Conservation (phyloP, 2,113 vertebrate species). For the Pholis gunnellus region DNA sequence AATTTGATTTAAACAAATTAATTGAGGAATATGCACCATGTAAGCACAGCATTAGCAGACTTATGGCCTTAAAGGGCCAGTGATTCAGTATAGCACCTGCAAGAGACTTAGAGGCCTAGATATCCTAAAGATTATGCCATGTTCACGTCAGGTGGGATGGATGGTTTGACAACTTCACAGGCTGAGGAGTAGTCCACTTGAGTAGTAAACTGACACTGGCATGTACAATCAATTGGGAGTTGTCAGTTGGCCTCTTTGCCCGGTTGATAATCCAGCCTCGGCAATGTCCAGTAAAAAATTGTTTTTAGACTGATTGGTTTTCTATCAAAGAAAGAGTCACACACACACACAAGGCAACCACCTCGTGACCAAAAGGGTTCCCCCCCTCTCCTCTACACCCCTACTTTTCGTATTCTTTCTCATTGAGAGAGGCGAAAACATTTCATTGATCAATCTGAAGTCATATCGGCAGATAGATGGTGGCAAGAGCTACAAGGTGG, state of each 20-base stretch:
- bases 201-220: neutral
- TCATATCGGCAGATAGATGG: neutral
- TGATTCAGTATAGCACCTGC: neutral
- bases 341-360: neutral
- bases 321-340: neutral
- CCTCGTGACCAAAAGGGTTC: constrained; percentile 6
- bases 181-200: neutral
- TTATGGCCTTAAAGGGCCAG: constrained; percentile 25
- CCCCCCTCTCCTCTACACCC: neutral
- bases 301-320: neutral
- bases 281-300: neutral
- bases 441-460: constrained; percentile 22
- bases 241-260: neutral
- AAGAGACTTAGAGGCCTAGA: neutral
- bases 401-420: neutral
- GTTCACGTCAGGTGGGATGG: neutral
- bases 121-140: neutral
- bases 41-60: constrained; percentile 24
- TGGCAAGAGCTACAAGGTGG: constrained; percentile 13
- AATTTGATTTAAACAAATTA: constrained; percentile 20
- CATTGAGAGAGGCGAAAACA: neutral
- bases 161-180: neutral
- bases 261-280: neutral
- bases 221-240: neutral
- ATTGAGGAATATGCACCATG: constrained; percentile 27